Conservation (phyloP, 2,797 vertebrate genomes). For the Ciconia nigra region DNA sequence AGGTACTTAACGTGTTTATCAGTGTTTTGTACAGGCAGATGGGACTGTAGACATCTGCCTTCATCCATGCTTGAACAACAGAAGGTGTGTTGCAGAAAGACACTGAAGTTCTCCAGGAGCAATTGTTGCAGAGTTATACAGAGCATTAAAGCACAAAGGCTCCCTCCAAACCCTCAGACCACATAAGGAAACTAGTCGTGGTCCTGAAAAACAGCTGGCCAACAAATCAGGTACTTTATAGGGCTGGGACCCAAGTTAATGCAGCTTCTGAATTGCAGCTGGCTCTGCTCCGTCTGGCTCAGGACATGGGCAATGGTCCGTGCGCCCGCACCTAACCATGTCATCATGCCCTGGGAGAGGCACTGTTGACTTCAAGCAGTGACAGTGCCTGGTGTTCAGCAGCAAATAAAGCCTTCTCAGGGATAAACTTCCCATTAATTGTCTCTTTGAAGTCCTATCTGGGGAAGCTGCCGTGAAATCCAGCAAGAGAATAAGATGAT, state of each 20-base stretch:
- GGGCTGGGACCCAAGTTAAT: background rate
- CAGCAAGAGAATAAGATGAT: background rate
- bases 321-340: background rate
- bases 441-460: background rate
- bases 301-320: background rate
- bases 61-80: background rate
- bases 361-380: accelerated
- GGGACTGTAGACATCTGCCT: background rate
- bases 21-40: background rate
- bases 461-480: background rate
- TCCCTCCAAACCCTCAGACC: background rate
- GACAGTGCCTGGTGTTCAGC: background rate
- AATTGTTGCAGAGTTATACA: background rate
- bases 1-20: background rate
- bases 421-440: background rate
- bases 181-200: background rate
- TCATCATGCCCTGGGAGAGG: background rate
- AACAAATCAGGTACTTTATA: background rate
- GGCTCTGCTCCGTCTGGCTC: background rate
- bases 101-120: background rate
- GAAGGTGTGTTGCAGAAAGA: background rate
- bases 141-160: background rate
- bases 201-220: background rate
- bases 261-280: background rate
- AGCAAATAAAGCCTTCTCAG: background rate